Conservation (phyloP, 2,888 invertebrate genomes). For the Macaria liturata region DNA sequence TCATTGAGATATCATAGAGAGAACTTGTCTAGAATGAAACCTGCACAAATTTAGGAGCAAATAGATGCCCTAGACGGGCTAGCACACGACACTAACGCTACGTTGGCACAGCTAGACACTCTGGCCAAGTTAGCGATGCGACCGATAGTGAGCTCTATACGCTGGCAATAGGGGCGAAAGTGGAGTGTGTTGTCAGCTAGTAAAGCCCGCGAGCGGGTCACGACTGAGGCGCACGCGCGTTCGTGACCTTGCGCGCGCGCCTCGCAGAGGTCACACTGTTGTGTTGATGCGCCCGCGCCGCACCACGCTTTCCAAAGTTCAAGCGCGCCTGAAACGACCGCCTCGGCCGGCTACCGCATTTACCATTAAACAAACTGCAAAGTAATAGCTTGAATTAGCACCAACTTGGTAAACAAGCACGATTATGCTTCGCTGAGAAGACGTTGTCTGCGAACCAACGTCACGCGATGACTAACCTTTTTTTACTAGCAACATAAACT, state of each 20-base stretch:
- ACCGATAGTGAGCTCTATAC: conserved; percentile 69
- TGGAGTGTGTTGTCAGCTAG: conserved; percentile 48
- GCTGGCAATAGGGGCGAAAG: conserved; percentile 59
- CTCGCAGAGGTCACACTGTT: conserved; percentile 75
- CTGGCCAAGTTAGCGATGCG: conserved; percentile 46
- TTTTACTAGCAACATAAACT: neutral
- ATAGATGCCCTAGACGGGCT: conserved; percentile 45
- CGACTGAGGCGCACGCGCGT: conserved; percentile 80
- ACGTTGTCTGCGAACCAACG: conserved; percentile 4
- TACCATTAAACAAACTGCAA: conserved; percentile 13
- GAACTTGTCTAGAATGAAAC: conserved; percentile 4
- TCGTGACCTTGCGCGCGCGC: conserved; percentile 82
- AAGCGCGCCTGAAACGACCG: conserved; percentile 35
- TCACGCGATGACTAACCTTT: conserved; percentile 8
- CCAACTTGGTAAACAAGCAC: conserved; percentile 14
- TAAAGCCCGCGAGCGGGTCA: conserved; percentile 78
- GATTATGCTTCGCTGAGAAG: conserved; percentile 5
- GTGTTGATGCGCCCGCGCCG: conserved; percentile 70
- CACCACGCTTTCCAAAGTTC: conserved; percentile 57
- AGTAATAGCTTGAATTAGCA: conserved; percentile 22
- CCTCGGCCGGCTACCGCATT: conserved; percentile 24
- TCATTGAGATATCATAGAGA: neutral
- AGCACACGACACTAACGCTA: conserved; percentile 48
- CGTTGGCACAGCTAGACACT: conserved; percentile 59
- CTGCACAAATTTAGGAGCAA: conserved; percentile 47